Evolutionary conservation across 2,113 vertebrate genomes (phyloP).

Genomic region (Vulpes lagopus): DNA sequence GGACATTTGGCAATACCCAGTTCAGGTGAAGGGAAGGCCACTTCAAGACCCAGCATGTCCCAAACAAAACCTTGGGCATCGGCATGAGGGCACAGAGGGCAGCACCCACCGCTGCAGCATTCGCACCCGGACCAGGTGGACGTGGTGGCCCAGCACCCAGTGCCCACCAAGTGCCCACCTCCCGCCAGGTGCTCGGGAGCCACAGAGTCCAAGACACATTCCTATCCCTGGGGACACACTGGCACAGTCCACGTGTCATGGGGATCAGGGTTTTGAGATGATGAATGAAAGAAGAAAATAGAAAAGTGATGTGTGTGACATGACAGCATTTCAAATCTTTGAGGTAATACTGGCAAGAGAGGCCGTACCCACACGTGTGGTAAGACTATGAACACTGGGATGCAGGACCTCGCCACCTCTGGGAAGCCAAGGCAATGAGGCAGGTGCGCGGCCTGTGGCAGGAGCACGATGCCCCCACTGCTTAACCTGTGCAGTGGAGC

Average conservation of each 20-base stretch:
- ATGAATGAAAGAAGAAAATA: neutral
- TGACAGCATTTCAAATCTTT: neutral
- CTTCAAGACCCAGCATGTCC: neutral
- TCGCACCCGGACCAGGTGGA: no score
- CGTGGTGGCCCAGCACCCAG: neutral
- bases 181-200: neutral
- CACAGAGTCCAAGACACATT: neutral
- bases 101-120: accelerated
- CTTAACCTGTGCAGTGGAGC: no score
- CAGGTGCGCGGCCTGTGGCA: neutral
- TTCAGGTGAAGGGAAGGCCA: neutral
- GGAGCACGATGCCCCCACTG: no score
- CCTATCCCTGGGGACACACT: neutral
- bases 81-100: neutral
- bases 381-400: neutral
- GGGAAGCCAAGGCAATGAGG: neutral
- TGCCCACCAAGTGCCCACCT: no score
- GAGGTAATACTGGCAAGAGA: neutral
- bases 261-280: neutral
- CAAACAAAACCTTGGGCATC: neutral
- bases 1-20: neutral
- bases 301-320: neutral
- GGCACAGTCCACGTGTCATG: neutral
- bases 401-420: neutral
- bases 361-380: accelerated